Base-by-base conservation (phyloP, 2,797 vertebrate species). In the Argentina silus region DNA sequence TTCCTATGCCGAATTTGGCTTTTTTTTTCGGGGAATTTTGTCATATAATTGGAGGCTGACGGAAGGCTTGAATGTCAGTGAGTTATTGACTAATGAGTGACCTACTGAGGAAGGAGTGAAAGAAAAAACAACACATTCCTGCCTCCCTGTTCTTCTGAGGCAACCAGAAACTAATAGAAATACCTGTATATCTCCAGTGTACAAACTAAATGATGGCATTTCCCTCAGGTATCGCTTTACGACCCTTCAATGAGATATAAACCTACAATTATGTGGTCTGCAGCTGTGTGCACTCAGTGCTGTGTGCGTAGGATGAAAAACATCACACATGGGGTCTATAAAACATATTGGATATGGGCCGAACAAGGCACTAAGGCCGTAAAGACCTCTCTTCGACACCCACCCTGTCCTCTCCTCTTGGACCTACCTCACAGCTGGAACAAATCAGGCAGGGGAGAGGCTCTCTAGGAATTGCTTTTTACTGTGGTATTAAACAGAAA, bases 31-130 rank as follows among this genome's bases (percentile, higher is more conserved):
- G n/a, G n/a, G n/a, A n/a, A 53, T 53, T 15, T 15, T 17, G 51
- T 6, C 6, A 4, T 15, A 53, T 6, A 15, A 53, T 15, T 53
- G 15, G 51, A 53, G 51, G 15, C 51, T 53, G 15, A n/a, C 51
- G 12, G 51, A 53, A 53, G 14, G 12, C 15, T 53, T 53, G n/a
- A 53, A 53, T 53, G 51, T 7, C 51, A 6, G 14, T 53, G 51
- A 53, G 51, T 53, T 53, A 53, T 53, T n/a, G 51, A 15, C 51
- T 53, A 53, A 53, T 53, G 14, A 51, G 50, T 51, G 50, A 51
- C 50, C 50, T 51, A 51, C 12, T 3, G 48, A 15, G 12, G 15
- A 50, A 14, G 48, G 4, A 12, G 48, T 51, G 48, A 0, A 6
- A 51, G 48, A 51, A 51, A 15, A 51, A 51, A 15, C 12, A 50